Percentiles rank a stretch among this genome's conserved stretches.
phyloP scores from a whole-genome alignment of 2,888 invertebrate genomes.

The Drosophila yooni region DNA sequence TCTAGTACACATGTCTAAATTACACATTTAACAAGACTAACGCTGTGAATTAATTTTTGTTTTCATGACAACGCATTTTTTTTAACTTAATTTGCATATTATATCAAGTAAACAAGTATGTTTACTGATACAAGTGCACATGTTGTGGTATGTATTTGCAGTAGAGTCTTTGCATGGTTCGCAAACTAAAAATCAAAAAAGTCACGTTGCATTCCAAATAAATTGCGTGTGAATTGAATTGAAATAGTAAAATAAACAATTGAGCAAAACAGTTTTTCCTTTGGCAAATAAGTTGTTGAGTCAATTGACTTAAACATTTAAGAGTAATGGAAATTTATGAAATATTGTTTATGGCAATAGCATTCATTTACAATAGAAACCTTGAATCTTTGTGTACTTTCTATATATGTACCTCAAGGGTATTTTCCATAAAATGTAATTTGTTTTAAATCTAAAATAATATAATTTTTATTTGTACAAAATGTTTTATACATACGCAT shows the following conservation, averaged over 20 bases:
- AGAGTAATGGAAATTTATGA: neutral
- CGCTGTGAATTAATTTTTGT: conserved; percentile 15
- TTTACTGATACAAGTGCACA: conserved; percentile 6
- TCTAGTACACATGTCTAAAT: neutral
- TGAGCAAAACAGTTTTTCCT: conserved; percentile 12
- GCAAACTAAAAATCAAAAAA: conserved; percentile 15
- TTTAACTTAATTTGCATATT: conserved; percentile 33
- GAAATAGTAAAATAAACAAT: conserved; percentile 61
- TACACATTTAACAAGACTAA: conserved; percentile 8
- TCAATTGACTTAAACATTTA: neutral
- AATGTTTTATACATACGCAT: conserved; percentile 13
- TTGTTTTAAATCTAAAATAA: neutral
- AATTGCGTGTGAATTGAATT: conserved; percentile 66
- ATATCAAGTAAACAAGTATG: conserved; percentile 8
- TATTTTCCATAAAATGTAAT: neutral
- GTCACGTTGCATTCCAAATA: conserved; percentile 40
- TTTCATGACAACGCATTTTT: conserved; percentile 43
- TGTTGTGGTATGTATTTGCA: conserved; percentile 48
- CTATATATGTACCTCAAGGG: neutral
- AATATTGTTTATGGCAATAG: neutral
- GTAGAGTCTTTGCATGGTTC: conserved; percentile 32
- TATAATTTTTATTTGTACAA: conserved; percentile 40
- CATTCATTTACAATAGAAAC: neutral
- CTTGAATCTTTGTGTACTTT: neutral
- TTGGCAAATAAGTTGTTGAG: conserved; percentile 20